phyloP scores from a whole-genome alignment of 2,113 vertebrate genomes.

The Elaphurus davidianus region DNA sequence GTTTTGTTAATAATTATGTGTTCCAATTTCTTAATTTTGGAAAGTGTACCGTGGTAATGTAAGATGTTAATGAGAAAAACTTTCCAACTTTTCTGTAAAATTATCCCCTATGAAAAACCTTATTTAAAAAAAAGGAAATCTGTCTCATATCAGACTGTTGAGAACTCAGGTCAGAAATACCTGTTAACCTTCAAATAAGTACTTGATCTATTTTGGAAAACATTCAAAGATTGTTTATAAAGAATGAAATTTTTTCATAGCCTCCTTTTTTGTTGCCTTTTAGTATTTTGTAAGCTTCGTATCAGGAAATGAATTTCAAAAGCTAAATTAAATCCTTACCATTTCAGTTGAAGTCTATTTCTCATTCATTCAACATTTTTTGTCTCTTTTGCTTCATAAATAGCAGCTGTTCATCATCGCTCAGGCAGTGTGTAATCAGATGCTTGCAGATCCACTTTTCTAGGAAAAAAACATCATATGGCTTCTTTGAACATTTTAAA shows the following conservation, averaged over 20 bases:
- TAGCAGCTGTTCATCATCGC: conserved; percentile 55
- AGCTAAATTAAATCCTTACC: conserved; percentile 59
- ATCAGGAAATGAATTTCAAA: conserved; percentile 52
- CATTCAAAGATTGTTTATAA: not conserved
- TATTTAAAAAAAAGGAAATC: not conserved
- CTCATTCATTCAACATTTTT: conserved; percentile 54
- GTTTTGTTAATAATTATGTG: not conserved
- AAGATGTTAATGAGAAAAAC: not conserved
- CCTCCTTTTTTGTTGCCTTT: not conserved
- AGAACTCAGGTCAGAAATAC: not conserved
- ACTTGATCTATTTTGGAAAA: not conserved
- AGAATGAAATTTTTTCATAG: not conserved
- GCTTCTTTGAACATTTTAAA: conserved; percentile 52
- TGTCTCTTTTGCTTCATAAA: conserved; percentile 54
- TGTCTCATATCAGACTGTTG: not conserved
- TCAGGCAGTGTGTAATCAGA: conserved; percentile 18
- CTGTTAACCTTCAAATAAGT: not conserved
- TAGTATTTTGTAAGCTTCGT: conserved; percentile 22
- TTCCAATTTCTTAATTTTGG: conserved; percentile 26
- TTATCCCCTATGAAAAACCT: not conserved
- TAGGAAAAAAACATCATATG: conserved; percentile 35
- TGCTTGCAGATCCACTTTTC: not conserved
- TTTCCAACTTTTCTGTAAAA: conserved; percentile 6
- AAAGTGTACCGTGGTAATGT: not conserved
- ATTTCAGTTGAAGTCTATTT: conserved; percentile 43